phyloP scores from a whole-genome alignment of 2,113 vertebrate species.

The Cyrtonyx montezumae region DNA sequence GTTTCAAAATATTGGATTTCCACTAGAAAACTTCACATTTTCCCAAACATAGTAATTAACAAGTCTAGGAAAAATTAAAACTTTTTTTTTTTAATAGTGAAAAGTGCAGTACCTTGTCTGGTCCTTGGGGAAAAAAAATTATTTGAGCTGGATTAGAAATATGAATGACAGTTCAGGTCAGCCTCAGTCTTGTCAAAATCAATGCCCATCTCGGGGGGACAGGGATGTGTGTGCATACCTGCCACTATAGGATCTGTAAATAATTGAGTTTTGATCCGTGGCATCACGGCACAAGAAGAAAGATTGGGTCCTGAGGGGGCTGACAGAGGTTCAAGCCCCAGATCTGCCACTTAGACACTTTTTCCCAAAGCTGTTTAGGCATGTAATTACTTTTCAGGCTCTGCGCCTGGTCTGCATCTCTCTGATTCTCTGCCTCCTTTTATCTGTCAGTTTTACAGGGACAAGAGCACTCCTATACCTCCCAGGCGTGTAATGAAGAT shows the following conservation, averaged over 20 bases:
- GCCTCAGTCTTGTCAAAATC: neutral
- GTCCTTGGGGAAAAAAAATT: neutral
- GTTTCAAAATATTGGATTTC: neutral
- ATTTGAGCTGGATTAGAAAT: slow-evolving; percentile 40
- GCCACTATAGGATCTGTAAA: slow-evolving; percentile 27
- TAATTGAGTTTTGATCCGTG: slow-evolving; percentile 48
- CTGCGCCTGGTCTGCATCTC: slow-evolving; percentile 40
- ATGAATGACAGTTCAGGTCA: slow-evolving; percentile 39
- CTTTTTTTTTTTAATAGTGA: neutral
- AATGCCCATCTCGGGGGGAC: neutral
- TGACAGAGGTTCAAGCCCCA: slow-evolving; percentile 69
- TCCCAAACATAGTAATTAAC: neutral
- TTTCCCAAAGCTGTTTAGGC: slow-evolving; percentile 66
- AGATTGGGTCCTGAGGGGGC: slow-evolving; percentile 53
- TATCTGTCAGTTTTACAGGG: slow-evolving; percentile 64
- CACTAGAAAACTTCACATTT: neutral
- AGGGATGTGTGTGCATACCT: slow-evolving; percentile 7
- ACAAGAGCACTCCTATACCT: slow-evolving; percentile 52
- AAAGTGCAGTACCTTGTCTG: slow-evolving; percentile 3
- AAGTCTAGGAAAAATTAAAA: neutral
- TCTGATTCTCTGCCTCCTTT: slow-evolving; percentile 55
- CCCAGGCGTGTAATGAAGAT: slow-evolving; percentile 60
- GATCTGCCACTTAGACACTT: slow-evolving; percentile 65
- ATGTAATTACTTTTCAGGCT: slow-evolving; percentile 70
- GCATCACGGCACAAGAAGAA: slow-evolving; percentile 29